Evolutionary conservation across 2,113 vertebrate species (phyloP), one percentile per base, ranked within the genome.

Genomic region (Malurus elegans): DNA sequence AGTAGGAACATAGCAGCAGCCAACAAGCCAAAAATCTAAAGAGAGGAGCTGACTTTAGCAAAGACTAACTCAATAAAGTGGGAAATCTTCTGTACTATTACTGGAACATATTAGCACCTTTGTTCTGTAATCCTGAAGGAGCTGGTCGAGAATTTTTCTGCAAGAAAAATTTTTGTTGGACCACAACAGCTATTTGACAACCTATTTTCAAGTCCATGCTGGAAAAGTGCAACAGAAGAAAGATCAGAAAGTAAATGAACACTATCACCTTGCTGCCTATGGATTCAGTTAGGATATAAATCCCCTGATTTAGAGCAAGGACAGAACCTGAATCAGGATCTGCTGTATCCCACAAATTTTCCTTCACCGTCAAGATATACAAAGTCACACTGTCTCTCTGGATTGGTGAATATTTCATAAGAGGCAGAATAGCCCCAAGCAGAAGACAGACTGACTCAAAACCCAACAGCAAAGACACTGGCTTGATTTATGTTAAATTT

Each of bases 331-430:
- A 84, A 61, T 7, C 0, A 0, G 18, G 18, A 24, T 79, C 86
- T 89, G 44, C 80, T 87, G 75, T 81, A 57, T 64, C 53, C 56
- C 31, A 21, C 40, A 87, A 38, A 61, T 89, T 84, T 80, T 86
- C 38, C 42, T 91, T 84, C 79, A 64, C 47, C 65, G 84, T n/a
- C 60, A 74, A 67, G 76, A 81, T 81, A 48, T 15, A 89, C 47
- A 79, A 92, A 93, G 65, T 85, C 86, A 89, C 57, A 45, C 32
- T 45, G 48, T 92, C 73, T 93, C 89, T 81, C 94, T 86, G 73
- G 83, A 91, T 53, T 23, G 13, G 70, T 95, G 91, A 95, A 95
- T 96, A 95, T 97, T 96, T 95, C 73, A 95, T 89, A 92, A 78
- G 79, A 81, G 92, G 83, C 21, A 95, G 65, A 96, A 95, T 67